phyloP scores from a whole-genome alignment of 2,888 invertebrate species.

The Lasioglossum pauxillum region DNA sequence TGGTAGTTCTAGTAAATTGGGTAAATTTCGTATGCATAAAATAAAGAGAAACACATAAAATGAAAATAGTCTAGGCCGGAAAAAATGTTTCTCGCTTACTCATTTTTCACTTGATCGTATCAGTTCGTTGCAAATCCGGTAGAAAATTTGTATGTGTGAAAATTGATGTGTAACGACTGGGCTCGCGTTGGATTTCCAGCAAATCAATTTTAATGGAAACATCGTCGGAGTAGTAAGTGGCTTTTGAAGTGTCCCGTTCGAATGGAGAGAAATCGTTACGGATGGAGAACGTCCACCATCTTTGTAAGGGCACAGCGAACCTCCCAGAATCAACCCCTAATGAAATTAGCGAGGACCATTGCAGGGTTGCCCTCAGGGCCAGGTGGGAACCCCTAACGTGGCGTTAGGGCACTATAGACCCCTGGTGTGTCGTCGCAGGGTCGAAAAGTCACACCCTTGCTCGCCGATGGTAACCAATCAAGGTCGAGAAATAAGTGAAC shows the following conservation, averaged over 20 bases:
- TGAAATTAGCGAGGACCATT: slow-evolving; percentile 80
- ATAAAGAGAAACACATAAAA: too few relatives aligned
- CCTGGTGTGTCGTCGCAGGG: slow-evolving; percentile 41
- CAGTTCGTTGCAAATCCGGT: too few relatives aligned
- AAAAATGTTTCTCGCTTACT: too few relatives aligned
- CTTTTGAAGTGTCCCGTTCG: slow-evolving; percentile 48
- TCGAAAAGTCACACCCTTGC: slow-evolving; percentile 81
- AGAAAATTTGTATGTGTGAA: too few relatives aligned
- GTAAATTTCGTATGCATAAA: too few relatives aligned
- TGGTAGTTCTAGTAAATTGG: too few relatives aligned
- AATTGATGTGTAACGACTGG: neutral
- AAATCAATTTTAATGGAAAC: slow-evolving; percentile 44
- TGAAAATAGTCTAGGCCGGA: too few relatives aligned
- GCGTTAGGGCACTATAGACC: slow-evolving; percentile 10
- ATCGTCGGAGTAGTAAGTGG: slow-evolving; percentile 23
- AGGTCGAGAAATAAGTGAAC: slow-evolving; percentile 79
- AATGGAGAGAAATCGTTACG: slow-evolving; percentile 25
- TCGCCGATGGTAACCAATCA: slow-evolving; percentile 78
- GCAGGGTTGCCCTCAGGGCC: slow-evolving; percentile 73
- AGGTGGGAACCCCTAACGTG: slow-evolving; percentile 58
- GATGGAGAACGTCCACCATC: slow-evolving; percentile 67
- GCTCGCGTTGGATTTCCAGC: neutral
- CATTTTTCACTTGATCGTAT: too few relatives aligned
- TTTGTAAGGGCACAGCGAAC: slow-evolving; percentile 62
- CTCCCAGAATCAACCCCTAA: slow-evolving; percentile 77